Base-by-base conservation (phyloP, 2,888 invertebrate species). In the Meghimatium bilineatum region DNA sequence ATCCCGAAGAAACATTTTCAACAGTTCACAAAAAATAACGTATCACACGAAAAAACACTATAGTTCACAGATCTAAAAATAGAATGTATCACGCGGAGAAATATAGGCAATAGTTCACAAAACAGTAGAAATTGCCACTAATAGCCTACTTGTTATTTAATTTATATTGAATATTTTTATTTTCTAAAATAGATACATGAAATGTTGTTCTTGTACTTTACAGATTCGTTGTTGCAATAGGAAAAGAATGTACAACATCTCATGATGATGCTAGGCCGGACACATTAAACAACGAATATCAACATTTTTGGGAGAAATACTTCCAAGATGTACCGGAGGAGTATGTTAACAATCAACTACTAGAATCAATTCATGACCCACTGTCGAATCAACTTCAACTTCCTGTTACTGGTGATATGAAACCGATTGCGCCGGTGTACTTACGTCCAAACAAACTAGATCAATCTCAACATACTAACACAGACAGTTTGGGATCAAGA, bases 141-240 rank as follows among this genome's bases (percentile, higher is more conserved):
- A 44, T 44, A 12, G n/a, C n/a, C n/a, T n/a, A n/a, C n/a, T n/a
- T n/a, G 6, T 8, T 44, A 44, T 44, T 44, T 44, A 44, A 44
- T 44, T 44, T 44, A 44, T 44, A 44, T 12, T 44, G 12, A 44
- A 44, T 12, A 12, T 8, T 20, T 56, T 23, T 3, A 2, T 56
- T 56, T 56, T 63, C 8, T 63, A 63, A 63, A 26, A 63, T 5
- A 6, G 3, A n/a, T 0, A n/a, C 12, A n/a, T 63, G 60, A 63
- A 26, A 23, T 63, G 14, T 26, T 63, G 12, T 63, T 10, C 60
- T 23, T 56, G 17, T 63, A n/a, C n/a, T n/a, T 63, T 63, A n/a
- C 78, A 78, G 78, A 23, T 78, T 78, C 49, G 66, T 78, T 66
- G 67, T 78, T 32, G 29, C 66, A 32, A 67, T 78, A 29, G 38